These are phyloP conservation scores for Poecilia gillii DNA, from an alignment of 2,797 vertebrate species.

Conservation along the genomic window DNA sequence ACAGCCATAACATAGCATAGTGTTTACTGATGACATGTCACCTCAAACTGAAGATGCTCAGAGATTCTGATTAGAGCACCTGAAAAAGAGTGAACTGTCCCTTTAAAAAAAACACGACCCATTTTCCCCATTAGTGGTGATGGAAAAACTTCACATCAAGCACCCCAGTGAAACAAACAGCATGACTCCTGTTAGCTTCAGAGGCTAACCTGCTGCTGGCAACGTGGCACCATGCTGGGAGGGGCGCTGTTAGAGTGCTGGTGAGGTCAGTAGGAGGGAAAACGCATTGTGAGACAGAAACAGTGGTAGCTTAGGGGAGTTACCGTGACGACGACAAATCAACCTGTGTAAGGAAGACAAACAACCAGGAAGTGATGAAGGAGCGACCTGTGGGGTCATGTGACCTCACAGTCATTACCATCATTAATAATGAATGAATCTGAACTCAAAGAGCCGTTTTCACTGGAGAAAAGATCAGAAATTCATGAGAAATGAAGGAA, in stretches of 20 bases:
- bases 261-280: constrained; percentile 4
- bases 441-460: neutral
- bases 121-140: too few species aligned
- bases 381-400: constrained; percentile 15
- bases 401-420: neutral
- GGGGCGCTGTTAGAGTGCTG: constrained; percentile 4
- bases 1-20: neutral
- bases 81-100: neutral
- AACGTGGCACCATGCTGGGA: constrained; percentile 17
- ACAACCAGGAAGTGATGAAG: constrained; percentile 50
- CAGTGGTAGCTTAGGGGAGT: constrained; percentile 54
- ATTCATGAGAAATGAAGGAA: neutral
- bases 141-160: too few species aligned
- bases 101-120: neutral
- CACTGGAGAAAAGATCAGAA: neutral
- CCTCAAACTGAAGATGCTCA: too few species aligned
- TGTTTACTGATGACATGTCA: neutral
- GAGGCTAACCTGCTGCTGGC: neutral
- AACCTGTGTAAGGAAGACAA: constrained; percentile 61
- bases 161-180: too few species aligned
- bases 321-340: constrained; percentile 63
- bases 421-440: neutral
- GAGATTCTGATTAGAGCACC: too few species aligned
- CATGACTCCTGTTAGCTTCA: neutral
- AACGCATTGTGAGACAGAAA: constrained; percentile 31